phyloP scores from a whole-genome alignment of 2,797 vertebrate genomes.

The Erpetoichthys calabaricus region DNA sequence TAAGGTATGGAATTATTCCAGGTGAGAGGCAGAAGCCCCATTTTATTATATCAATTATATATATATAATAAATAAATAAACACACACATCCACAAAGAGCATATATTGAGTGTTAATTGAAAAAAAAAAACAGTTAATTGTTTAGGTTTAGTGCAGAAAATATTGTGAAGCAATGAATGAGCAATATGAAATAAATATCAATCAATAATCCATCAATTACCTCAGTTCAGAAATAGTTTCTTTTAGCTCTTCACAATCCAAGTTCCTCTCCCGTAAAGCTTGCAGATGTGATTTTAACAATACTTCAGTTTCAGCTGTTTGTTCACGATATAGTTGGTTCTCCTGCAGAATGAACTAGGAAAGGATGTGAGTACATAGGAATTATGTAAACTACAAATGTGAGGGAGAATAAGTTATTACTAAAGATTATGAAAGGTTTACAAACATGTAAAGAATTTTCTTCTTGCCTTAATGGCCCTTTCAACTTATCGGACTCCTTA shows the following conservation, averaged over 20 bases:
- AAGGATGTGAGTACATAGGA: background rate
- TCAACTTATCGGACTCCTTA: no score
- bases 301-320: conserved; percentile 61
- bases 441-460: no score
- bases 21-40: no score
- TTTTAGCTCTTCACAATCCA: conserved; percentile 66
- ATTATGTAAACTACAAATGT: no score
- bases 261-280: conserved; percentile 53
- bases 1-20: no score
- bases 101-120: background rate
- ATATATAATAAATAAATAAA: conserved; percentile 13
- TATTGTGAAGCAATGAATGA: background rate
- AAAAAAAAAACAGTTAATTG: no score
- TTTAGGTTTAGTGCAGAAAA: background rate
- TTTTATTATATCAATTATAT: no score
- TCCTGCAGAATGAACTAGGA: conserved; percentile 76
- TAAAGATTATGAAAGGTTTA: no score
- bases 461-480: no score
- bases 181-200: background rate
- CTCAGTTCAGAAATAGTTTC: conserved; percentile 43
- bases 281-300: conserved; percentile 48
- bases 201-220: conserved; percentile 30
- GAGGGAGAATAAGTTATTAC: no score
- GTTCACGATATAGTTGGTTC: conserved; percentile 55
- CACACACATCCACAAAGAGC: background rate